phyloP scores from a whole-genome alignment of 2,113 vertebrate species.

The Ammodramus savannarum region DNA sequence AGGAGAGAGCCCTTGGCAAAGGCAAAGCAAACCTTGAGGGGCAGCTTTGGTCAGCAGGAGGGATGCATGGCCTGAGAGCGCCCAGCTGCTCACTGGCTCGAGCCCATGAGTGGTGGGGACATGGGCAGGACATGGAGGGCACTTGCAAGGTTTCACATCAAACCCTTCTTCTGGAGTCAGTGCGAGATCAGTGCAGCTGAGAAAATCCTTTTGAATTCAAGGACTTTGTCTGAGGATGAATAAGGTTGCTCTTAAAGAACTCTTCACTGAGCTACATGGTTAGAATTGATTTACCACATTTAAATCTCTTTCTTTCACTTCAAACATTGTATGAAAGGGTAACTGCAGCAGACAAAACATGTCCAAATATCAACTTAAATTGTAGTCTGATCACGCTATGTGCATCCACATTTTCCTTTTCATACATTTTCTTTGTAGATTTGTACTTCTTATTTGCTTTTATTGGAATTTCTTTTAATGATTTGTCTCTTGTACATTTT shows the following conservation, averaged over 20 bases:
- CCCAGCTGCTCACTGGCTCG: fast-evolving
- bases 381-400: not conserved
- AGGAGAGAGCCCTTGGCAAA: not conserved
- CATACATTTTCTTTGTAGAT: not conserved
- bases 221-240: not conserved
- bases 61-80: fast-evolving
- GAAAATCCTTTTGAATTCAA: not conserved
- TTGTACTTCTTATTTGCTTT: not conserved
- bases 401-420: not conserved
- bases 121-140: not conserved
- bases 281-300: not conserved
- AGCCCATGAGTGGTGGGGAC: fast-evolving
- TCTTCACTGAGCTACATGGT: fast-evolving
- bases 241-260: not conserved
- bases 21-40: not conserved
- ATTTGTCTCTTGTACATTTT: not conserved
- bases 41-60: not conserved
- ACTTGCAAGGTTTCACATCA: not conserved
- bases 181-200: not conserved
- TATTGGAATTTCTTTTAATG: not conserved
- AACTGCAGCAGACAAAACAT: not conserved
- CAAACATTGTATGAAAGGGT: not conserved
- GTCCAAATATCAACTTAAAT: not conserved
- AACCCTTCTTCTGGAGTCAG: not conserved
- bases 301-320: not conserved